These are phyloP conservation scores for Urocolius indicus DNA, from an alignment of 2,113 vertebrate species.

Conservation along the genomic window DNA sequence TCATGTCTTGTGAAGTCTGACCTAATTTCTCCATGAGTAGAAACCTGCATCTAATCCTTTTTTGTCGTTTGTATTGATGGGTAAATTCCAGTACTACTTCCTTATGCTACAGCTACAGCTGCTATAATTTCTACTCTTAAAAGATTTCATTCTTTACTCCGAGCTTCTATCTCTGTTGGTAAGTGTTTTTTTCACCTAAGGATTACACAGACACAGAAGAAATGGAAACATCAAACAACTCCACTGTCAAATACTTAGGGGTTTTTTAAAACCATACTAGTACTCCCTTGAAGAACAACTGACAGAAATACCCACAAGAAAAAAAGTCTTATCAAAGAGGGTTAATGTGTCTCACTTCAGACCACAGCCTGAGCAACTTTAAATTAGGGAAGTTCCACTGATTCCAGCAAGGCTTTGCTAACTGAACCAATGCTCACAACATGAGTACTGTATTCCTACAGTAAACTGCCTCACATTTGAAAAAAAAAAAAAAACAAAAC, in stretches of 20 bases:
- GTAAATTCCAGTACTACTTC: neutral
- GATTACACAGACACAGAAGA: neutral
- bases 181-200: neutral
- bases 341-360: neutral
- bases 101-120: neutral
- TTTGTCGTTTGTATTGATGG: neutral
- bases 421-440: accelerated
- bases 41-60: neutral
- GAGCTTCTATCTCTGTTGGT: neutral
- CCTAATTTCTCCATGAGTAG: neutral
- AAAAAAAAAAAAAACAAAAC: neutral
- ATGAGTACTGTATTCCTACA: neutral
- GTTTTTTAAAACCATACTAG: neutral
- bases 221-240: neutral
- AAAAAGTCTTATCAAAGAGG: accelerated
- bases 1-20: neutral
- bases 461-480: neutral
- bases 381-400: too few species aligned
- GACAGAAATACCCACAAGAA: neutral
- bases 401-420: neutral
- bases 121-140: neutral
- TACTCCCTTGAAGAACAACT: neutral
- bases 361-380: neutral
- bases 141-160: neutral
- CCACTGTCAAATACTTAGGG: too few species aligned